phyloP scores from a whole-genome alignment of 2,113 vertebrate genomes.

The Sapajus apella region DNA sequence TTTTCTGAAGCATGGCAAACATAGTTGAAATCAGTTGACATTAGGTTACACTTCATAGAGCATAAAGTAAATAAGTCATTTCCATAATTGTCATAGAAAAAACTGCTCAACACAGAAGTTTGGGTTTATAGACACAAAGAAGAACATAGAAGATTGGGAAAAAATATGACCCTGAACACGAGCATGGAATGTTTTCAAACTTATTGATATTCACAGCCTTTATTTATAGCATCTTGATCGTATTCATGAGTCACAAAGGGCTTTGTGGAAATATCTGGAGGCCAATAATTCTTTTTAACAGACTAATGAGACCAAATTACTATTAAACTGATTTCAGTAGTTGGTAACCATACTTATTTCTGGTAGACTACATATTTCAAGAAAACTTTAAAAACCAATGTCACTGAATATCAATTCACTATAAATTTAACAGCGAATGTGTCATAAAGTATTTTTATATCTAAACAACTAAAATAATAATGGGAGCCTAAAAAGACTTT shows the following conservation, averaged over 20 bases:
- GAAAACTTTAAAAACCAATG: slow-evolving; percentile 1
- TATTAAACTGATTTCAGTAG: slow-evolving; percentile 28
- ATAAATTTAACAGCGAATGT: slow-evolving; percentile 28
- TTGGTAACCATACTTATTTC: slow-evolving; percentile 39
- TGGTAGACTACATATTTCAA: slow-evolving; percentile 43
- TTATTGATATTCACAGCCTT: not conserved
- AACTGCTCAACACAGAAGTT: not conserved
- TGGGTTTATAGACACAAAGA: not conserved
- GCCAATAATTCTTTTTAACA: slow-evolving; percentile 23
- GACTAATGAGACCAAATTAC: not conserved
- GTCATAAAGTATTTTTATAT: not conserved
- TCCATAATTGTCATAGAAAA: not conserved
- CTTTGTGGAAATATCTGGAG: not conserved
- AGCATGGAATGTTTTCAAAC: not conserved
- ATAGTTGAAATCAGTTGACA: not conserved
- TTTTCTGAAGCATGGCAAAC: not conserved
- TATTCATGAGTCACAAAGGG: not conserved
- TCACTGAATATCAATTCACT: not conserved
- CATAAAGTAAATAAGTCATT: not conserved
- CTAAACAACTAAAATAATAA: not conserved
- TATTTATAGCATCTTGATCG: not conserved
- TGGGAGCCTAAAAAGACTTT: not conserved
- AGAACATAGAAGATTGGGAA: not conserved
- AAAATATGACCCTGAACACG: not conserved
- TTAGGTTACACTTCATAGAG: not conserved